Conservation (phyloP, 2,113 vertebrate species). For the Pyrgilauda ruficollis region DNA sequence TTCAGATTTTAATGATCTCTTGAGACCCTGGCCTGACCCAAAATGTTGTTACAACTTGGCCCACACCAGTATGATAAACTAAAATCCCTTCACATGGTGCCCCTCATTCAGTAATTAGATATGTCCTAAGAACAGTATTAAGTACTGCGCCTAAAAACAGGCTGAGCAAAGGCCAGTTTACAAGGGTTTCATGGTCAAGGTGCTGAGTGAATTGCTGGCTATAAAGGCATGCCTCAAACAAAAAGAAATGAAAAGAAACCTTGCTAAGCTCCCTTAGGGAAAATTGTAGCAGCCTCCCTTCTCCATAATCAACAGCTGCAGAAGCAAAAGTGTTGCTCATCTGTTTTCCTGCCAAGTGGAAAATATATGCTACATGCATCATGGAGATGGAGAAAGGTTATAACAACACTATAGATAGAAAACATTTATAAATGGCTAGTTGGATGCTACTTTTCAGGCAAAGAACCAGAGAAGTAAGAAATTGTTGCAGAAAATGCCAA, state of each 20-base stretch:
- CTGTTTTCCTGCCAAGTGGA: constrained; percentile 25
- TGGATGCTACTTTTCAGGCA: not conserved
- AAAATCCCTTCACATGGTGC: not conserved
- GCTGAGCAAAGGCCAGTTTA: not conserved
- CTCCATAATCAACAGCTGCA: constrained; percentile 12
- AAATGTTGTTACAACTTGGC: constrained; percentile 35
- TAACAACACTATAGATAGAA: not conserved
- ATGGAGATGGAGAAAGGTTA: not conserved
- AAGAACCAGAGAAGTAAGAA: not conserved
- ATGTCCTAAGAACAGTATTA: constrained; percentile 10
- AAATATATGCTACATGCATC: not conserved
- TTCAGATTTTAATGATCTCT: constrained; percentile 53
- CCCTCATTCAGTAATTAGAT: constrained; percentile 36
- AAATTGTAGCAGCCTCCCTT: not conserved
- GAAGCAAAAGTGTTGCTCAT: not conserved
- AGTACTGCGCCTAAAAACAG: not conserved
- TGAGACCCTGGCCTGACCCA: constrained; percentile 31
- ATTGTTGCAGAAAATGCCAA: not conserved
- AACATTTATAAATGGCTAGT: not conserved
- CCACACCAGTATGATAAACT: constrained; percentile 4
- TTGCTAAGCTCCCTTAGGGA: not conserved
- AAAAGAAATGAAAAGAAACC: not conserved
- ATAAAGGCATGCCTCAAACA: not conserved
- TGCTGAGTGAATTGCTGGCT: constrained; percentile 37
- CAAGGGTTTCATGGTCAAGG: constrained; percentile 15